A percentile compares a stretch with the other conserved stretches of the same genome.
phyloP scores from a whole-genome alignment of 1,140 invertebrate genomes.

The Andrena cerasifolii region DNA sequence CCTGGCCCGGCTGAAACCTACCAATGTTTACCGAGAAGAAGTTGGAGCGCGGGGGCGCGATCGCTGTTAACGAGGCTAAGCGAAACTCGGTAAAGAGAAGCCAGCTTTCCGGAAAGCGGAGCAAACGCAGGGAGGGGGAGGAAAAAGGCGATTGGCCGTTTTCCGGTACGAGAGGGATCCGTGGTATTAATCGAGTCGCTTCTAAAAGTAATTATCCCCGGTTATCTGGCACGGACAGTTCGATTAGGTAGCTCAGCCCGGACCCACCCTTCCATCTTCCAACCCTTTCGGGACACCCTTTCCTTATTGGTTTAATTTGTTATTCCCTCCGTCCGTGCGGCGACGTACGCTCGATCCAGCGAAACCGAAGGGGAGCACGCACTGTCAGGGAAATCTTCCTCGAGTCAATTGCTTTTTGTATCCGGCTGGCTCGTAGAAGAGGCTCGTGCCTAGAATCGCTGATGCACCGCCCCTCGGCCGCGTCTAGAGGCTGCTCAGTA shows the following conservation, averaged over 20 bases:
- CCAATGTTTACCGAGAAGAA: no score
- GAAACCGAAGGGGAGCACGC: not conserved
- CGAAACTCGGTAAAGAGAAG: no score
- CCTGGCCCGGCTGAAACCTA: no score
- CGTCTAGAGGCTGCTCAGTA: not conserved
- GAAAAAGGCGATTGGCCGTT: slow-evolving; percentile 11
- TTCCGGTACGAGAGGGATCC: slow-evolving; percentile 45
- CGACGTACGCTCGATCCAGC: not conserved
- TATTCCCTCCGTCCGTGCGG: slow-evolving; percentile 40
- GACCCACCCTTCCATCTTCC: slow-evolving; percentile 45
- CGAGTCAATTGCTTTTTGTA: slow-evolving; percentile 8
- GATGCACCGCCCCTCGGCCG: no score
- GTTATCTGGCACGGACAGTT: slow-evolving; percentile 63
- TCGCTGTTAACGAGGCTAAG: no score
- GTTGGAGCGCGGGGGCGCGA: no score
- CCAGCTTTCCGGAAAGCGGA: no score
- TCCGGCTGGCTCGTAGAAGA: not conserved
- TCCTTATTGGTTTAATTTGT: slow-evolving; percentile 50
- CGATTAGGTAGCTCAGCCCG: slow-evolving; percentile 46
- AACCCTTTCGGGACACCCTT: slow-evolving; percentile 40
- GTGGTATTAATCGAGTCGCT: slow-evolving; percentile 57
- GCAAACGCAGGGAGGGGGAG: not conserved
- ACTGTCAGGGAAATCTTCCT: slow-evolving; percentile 17
- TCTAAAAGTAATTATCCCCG: slow-evolving; percentile 61
- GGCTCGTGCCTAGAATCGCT: slow-evolving; percentile 12